Evolutionary conservation across 2,888 invertebrate genomes (phyloP).

Genomic region (Metallyticus violacea): DNA sequence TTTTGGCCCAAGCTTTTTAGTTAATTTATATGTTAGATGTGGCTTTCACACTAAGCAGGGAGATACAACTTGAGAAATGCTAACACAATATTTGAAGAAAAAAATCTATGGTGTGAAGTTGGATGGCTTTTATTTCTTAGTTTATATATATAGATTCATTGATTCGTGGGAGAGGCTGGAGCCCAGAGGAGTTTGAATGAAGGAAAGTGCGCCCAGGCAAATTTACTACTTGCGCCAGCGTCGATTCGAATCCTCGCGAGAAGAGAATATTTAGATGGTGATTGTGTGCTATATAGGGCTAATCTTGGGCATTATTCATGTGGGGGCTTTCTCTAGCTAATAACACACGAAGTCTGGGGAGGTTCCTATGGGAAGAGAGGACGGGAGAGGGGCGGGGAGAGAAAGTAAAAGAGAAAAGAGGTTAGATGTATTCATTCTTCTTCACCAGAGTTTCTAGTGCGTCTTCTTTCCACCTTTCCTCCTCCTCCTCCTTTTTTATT

Average conservation of each 20-base stretch:
- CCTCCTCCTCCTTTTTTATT: slow-evolving; percentile 6
- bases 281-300: slow-evolving; percentile 29
- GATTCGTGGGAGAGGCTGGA: background rate
- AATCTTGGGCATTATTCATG: slow-evolving; percentile 34
- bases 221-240: background rate
- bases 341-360: slow-evolving; percentile 28
- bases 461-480: background rate
- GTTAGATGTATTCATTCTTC: slow-evolving; percentile 30
- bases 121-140: too few relatives aligned
- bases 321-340: slow-evolving; percentile 30
- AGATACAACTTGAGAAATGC: too few relatives aligned
- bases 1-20: too few relatives aligned
- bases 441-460: slow-evolving; percentile 1
- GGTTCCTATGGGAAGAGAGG: slow-evolving; percentile 16
- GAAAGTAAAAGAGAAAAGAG: slow-evolving; percentile 18
- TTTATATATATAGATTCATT: background rate
- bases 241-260: slow-evolving; percentile 30
- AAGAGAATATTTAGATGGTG: slow-evolving; percentile 22
- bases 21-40: too few relatives aligned
- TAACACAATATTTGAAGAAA: too few relatives aligned
- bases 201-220: background rate
- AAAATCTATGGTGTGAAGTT: too few relatives aligned
- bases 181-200: background rate
- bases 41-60: too few relatives aligned
- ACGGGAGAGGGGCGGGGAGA: slow-evolving; percentile 7